phyloP scores from a whole-genome alignment of 1,140 invertebrate genomes.

The Papilio aristodemus region DNA sequence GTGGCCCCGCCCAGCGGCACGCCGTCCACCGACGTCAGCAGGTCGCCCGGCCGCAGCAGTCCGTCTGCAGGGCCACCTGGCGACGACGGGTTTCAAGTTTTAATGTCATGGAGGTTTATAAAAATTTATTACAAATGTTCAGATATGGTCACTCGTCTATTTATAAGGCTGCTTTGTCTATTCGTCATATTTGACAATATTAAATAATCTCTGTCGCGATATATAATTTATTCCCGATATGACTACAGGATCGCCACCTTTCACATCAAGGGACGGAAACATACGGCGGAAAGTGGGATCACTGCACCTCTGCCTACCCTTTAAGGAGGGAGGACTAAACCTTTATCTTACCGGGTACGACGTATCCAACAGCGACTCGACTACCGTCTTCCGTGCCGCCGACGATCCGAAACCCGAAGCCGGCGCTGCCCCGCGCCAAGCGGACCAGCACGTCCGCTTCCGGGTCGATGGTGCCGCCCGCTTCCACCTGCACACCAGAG shows the following conservation, averaged over 20 bases:
- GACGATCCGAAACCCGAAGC: constrained; percentile 97
- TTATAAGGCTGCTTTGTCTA: no score
- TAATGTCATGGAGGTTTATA: no score
- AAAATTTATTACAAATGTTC: no score
- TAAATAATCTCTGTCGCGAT: no score
- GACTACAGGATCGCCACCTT: no score
- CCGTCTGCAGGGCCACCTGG: constrained; percentile 92
- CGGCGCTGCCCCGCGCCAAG: constrained; percentile 63
- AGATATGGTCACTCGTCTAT: no score
- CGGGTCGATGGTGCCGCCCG: constrained; percentile 57
- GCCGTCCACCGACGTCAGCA: constrained; percentile 93
- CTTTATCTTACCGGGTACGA: constrained; percentile 87
- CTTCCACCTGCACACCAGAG: constrained; percentile 47
- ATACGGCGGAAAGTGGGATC: no score
- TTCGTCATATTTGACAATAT: no score
- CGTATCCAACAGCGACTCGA: constrained; percentile 96
- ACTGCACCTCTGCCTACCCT: no score
- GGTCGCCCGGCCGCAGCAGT: constrained; percentile 91
- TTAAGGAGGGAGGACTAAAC: background rate
- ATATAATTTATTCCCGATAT: no score
- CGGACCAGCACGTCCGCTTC: constrained; percentile 71
- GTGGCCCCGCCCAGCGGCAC: constrained; percentile 91
- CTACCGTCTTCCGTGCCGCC: constrained; percentile 99
- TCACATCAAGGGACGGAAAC: no score
- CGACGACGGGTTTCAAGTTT: no score